Base-by-base conservation (phyloP, 2,888 invertebrate genomes). In the Phanerotoma sp. region DNA sequence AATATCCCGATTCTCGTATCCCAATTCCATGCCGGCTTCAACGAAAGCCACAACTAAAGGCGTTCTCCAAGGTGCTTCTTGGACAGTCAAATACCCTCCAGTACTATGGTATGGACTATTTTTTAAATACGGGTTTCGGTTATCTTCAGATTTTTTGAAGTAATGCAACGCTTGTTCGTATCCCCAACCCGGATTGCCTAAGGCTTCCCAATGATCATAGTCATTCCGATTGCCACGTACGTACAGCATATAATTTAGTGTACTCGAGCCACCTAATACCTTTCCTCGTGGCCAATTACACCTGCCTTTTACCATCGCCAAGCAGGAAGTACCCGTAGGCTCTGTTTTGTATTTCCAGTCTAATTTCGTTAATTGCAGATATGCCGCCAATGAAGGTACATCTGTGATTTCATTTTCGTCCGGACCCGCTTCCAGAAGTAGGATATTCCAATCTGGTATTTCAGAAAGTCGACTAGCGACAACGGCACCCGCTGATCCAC, bases 271-370 rank as follows among this genome's bases (percentile, higher is more conserved):
- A 3, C 96, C 96, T 0, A 96, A 82, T 2, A 94, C 91, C 77
- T 92, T 93, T 16, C 92, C 92, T 44, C 96, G 80, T 0, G 93
- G 92, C 93, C 92, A 93, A 74, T 90, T 92, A 78, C 93, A 93
- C 51, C 88, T 82, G 44, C 86, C 87, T 58, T 87, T 86, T 67
- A 88, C 87, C 86, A 93, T 90, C 11, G 89, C 92, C 57, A 92
- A 78, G 65, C 93, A 93, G 1, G 92, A 89, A 67, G 84, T 85
- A 58, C 84, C 84, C 3, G 89, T 90, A 0, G 92, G 89, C 70
- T 93, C 91, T 0, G 91, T 92, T 79, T 92, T 93, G 78, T 93
- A 94, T 64, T 88, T 86, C 93, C 93, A 94, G 78, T 94, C 93
- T 57, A 93, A 77, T 73, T 89, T 88, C 61, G 90, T 89, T 55